A percentile compares a stretch with the other conserved stretches of the same genome.
These are phyloP conservation scores for Grammomys dolichurus DNA, from an alignment of 2,113 vertebrate species.

Conservation along the genomic window DNA sequence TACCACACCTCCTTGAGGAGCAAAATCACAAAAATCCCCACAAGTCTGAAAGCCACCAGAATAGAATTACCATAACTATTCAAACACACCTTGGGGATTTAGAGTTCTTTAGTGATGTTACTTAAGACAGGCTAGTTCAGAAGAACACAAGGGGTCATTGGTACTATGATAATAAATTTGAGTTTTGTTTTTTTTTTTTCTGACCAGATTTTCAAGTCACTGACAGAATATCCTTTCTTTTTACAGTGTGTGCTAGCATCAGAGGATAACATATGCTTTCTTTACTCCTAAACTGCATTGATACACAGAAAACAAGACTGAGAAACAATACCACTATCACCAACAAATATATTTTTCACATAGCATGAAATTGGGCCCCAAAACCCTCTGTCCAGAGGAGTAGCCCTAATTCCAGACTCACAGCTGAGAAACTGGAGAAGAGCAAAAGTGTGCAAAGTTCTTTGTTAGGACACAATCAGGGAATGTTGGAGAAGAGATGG, in stretches of 20 bases:
- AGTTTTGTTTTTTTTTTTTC: not conserved
- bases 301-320: not conserved
- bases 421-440: not conserved
- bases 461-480: not conserved
- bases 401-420: not conserved
- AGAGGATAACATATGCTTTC: not conserved
- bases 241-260: not conserved
- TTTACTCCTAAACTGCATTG: not conserved
- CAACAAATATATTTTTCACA: not conserved
- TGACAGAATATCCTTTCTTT: not conserved
- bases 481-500: not conserved
- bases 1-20: not conserved
- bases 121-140: constrained; percentile 11
- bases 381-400: not conserved
- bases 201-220: not conserved
- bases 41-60: constrained; percentile 27
- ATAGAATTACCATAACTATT: constrained; percentile 53
- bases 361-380: not conserved
- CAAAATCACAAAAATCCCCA: not conserved
- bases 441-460: not conserved
- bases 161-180: constrained; percentile 11
- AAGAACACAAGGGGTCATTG: not conserved
- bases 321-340: not conserved
- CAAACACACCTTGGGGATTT: constrained; percentile 37
- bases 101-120: constrained; percentile 41